phyloP scores from a whole-genome alignment of 2,113 vertebrate species.

The Panthera uncia region DNA sequence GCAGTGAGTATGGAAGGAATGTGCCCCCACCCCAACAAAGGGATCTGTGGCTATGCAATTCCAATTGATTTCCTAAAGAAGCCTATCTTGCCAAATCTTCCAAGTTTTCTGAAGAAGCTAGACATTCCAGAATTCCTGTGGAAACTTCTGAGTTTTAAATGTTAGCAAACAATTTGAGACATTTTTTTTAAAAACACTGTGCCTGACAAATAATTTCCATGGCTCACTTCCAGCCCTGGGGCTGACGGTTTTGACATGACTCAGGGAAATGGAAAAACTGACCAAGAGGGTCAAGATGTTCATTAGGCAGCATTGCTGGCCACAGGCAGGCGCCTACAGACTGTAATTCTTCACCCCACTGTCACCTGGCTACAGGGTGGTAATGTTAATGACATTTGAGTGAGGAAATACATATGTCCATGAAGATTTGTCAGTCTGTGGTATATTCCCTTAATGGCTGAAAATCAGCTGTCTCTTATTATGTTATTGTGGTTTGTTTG shows the following conservation, averaged over 20 bases:
- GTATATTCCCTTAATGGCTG: not conserved
- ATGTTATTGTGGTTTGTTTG: slow-evolving; percentile 57
- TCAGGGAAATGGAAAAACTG: not conserved
- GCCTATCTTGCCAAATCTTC: not conserved
- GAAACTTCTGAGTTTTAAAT: not conserved
- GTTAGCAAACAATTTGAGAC: not conserved
- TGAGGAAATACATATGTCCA: not conserved
- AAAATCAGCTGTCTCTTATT: slow-evolving; percentile 14
- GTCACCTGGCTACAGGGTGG: not conserved
- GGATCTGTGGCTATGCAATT: not conserved
- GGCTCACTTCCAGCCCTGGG: not conserved
- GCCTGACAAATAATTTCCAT: not conserved
- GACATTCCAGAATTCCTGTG: not conserved
- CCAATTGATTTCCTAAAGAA: not conserved
- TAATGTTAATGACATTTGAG: not conserved
- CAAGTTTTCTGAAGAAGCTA: not conserved
- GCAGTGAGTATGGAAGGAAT: not conserved
- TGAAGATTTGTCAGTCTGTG: not conserved
- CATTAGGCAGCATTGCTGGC: not conserved
- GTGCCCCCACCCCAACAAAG: not conserved
- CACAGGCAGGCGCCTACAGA: not conserved
- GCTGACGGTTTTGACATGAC: not conserved
- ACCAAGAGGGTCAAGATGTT: not conserved
- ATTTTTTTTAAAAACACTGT: not conserved
- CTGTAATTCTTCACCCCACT: not conserved